Evolutionary conservation across 2,888 invertebrate genomes (phyloP).

Genomic region (Heliconius ethilla): DNA sequence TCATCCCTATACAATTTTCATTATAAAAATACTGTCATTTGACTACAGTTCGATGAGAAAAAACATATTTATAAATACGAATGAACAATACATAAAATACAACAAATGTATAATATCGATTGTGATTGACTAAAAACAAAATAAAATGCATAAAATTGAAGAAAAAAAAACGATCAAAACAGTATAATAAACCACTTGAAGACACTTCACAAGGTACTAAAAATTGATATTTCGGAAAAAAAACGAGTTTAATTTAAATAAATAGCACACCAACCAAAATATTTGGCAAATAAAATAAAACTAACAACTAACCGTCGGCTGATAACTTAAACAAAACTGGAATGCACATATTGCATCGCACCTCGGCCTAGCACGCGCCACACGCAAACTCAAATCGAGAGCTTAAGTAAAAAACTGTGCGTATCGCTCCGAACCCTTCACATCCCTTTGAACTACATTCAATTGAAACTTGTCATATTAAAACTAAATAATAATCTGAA

Average conservation of each 20-base stretch:
- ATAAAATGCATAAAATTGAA: slow-evolving; percentile 81
- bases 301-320: slow-evolving; percentile 73
- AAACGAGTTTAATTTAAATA: slow-evolving; percentile 63
- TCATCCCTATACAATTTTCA: slow-evolving; percentile 78
- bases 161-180: slow-evolving; percentile 69
- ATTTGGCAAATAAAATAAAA: slow-evolving; percentile 80
- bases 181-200: slow-evolving; percentile 70
- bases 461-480: slow-evolving; percentile 74
- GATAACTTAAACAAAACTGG: slow-evolving; percentile 80
- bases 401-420: slow-evolving; percentile 72
- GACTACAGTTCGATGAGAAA: slow-evolving; percentile 82
- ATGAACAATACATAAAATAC: slow-evolving; percentile 77
- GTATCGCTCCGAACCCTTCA: slow-evolving; percentile 76
- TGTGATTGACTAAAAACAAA: slow-evolving; percentile 80
- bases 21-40: slow-evolving; percentile 84
- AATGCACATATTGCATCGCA: slow-evolving; percentile 82
- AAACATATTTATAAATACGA: slow-evolving; percentile 74
- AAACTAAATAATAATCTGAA: slow-evolving; percentile 78
- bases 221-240: slow-evolving; percentile 68
- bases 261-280: slow-evolving; percentile 81
- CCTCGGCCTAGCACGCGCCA: slow-evolving; percentile 67
- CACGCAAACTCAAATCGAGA: slow-evolving; percentile 63
- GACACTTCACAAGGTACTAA: slow-evolving; percentile 79
- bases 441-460: slow-evolving; percentile 76
- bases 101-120: slow-evolving; percentile 76